Percentiles rank a stretch among this genome's conserved stretches.
These are phyloP conservation scores for Spermophilus dauricus DNA, from an alignment of 2,113 vertebrate species.

Conservation along the genomic window DNA sequence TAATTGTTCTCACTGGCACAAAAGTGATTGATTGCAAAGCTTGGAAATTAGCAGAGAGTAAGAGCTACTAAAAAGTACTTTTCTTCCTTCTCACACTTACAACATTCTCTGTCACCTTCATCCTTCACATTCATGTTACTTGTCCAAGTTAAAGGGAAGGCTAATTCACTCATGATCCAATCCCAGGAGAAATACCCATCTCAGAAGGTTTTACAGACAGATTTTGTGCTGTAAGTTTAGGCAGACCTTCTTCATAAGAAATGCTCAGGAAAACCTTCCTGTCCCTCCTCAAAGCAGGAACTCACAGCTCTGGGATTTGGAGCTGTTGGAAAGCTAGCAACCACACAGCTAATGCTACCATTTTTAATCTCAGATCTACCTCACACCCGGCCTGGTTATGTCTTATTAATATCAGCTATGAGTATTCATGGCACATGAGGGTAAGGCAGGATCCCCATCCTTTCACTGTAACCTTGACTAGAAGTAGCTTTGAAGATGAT, in stretches of 20 bases:
- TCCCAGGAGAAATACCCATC: not conserved
- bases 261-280: not conserved
- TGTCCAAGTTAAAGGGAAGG: not conserved
- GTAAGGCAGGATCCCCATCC: not conserved
- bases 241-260: not conserved
- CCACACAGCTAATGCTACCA: not conserved
- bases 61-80: not conserved
- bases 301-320: not conserved
- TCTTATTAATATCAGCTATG: slow-evolving; percentile 25
- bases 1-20: not conserved
- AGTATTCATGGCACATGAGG: not conserved
- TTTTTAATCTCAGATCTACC: not conserved
- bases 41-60: not conserved
- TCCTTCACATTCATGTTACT: not conserved
- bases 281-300: not conserved
- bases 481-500: slow-evolving; percentile 61
- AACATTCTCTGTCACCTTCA: not conserved
- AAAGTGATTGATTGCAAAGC: not conserved
- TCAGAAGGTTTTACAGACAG: not conserved
- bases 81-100: not conserved
- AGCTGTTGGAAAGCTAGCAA: not conserved
- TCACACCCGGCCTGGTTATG: not conserved
- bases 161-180: not conserved
- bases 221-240: not conserved
- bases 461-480: slow-evolving; percentile 65